Evolutionary conservation across 2,113 vertebrate genomes (phyloP).

Genomic region (Oxyruncus cristatus): DNA sequence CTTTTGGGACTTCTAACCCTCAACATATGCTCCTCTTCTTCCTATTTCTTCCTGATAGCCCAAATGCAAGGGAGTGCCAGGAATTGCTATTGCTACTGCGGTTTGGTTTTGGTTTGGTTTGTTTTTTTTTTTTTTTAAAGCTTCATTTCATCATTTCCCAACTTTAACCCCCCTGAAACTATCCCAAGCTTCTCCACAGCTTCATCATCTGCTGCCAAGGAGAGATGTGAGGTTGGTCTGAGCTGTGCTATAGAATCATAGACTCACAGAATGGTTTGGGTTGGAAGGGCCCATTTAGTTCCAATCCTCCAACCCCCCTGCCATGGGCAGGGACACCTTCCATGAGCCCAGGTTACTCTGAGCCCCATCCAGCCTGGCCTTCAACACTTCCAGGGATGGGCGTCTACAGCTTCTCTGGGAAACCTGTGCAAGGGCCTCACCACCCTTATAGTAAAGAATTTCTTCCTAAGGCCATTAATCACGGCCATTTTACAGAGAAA

Average conservation of each 20-base stretch:
- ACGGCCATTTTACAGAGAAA: background rate
- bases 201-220: background rate
- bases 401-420: background rate
- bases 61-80: background rate
- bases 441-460: background rate
- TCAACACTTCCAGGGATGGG: background rate
- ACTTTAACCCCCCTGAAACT: background rate
- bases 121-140: fast-evolving
- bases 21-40: background rate
- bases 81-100: background rate
- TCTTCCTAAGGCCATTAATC: background rate
- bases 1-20: background rate
- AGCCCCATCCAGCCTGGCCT: fast-evolving
- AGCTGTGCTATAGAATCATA: background rate
- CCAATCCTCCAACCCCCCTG: background rate
- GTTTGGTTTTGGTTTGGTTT: background rate
- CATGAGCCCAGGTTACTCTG: background rate
- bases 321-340: background rate
- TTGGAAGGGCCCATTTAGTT: background rate
- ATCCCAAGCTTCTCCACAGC: background rate
- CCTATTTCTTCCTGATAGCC: background rate
- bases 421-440: fast-evolving
- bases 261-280: background rate
- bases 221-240: fast-evolving
- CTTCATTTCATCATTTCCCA: background rate